Evolutionary conservation across 2,888 invertebrate genomes (phyloP), one percentile per base, ranked within the genome.

Genomic region (Acronicta alni): DNA sequence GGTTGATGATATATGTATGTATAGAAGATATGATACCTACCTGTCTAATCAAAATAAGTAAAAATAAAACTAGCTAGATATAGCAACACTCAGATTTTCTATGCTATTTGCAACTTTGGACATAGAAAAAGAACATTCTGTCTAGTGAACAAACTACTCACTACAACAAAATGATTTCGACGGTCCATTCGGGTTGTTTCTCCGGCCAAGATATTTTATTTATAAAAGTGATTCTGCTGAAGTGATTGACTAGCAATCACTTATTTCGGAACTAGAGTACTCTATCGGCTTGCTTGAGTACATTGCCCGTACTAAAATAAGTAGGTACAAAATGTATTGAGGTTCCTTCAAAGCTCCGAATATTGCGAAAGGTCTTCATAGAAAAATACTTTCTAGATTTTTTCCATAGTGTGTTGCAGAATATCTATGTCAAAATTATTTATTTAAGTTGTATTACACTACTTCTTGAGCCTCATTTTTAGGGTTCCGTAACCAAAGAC

Each of bases 191-290:
- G 3, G 47, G 20, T 30, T 41, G 9, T 42, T 37, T 12, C 56
- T 51, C 46, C 18, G n/a, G 16, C n/a, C 30, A 43, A 43, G 56
- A 70, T 70, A 70, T 70, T 63, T 66, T 56, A 66, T 66, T 66
- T 63, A 66, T 44, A 69, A 63, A 70, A 47, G 51, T 51, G 64
- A 63, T 66, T 17, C 46, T 18, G 16, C 41, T 47, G 35, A 56
- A 69, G 66, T 51, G 66, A 69, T 63, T 63, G 56, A 43, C 46
- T 51, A 32, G 49, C 66, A 56, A 69, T 63, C 64, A 63, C 65
- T 66, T 65, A 65, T 45, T 35, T 35, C 44, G 48, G 30, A 38
- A 49, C 23, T 32, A 8, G 15, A 62, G 12, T 43, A 35, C 23
- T 58, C 14, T 38, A 38, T 67, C 46, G 38, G 15, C 17, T 20